Base-by-base conservation (phyloP, 2,113 vertebrate genomes). In the Myotis yumanensis region DNA sequence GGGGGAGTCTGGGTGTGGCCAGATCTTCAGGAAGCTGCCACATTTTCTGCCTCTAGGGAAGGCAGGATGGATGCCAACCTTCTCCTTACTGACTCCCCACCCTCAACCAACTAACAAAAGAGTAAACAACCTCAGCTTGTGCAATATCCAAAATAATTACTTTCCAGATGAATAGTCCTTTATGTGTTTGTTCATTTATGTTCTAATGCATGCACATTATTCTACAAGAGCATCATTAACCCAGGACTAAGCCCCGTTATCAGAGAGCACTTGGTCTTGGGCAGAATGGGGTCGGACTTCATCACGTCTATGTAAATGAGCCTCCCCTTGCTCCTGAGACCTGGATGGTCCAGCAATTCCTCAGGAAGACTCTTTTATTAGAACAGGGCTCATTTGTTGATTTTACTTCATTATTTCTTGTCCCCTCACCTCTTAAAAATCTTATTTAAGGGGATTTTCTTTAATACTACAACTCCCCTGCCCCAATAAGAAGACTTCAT, bases 381-480 rank as follows among this genome's bases (percentile, higher is more conserved):
- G n/a, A 15, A 86, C 43, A 23, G 28, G 9, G 7, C 9, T 57
- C 59, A 4, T 14, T 54, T 40, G 30, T 18, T 90, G 75, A 71
- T 59, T 85, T 87, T 40, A 37, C 35, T 83, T 32, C 8, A 59
- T 86, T 80, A 20, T 72, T 48, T 68, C 17, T 81, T 64, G 18
- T 28, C 15, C 6, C 32, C 17, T 11, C 17, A 32, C 30, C 18
- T 17, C 3, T 68, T 68, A 68, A 68, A 68, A 66, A 4, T 66
- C 73, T 37, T 37, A 25, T 59, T 77, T 83, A 37, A 37, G 37
- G 17, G 2, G 86, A 62, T 75, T 86, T 69, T 71, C 30, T 86
- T 86, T 37, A 32, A 35, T 2, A 18, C 4, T 1, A 72, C 15
- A 12, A 11, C 9, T 2, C 7, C 5, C 3, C 2, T 43, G 5